A percentile compares a stretch with the other conserved stretches of the same genome.
Conservation (phyloP, 2,113 vertebrate genomes). For the Bettongia penicillata region DNA sequence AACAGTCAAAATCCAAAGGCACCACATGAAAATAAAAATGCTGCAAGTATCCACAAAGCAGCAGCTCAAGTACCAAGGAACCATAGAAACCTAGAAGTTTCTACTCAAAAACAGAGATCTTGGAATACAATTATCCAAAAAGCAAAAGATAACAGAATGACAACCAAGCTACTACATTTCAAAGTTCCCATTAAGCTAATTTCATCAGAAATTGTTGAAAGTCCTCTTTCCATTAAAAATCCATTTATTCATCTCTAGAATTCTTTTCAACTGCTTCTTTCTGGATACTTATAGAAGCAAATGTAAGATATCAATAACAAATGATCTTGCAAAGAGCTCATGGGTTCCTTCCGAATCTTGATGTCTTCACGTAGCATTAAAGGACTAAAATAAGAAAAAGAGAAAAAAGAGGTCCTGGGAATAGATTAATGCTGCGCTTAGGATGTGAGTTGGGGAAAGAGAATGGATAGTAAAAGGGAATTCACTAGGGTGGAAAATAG, state of each 20-base stretch:
- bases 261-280: neutral
- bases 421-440: neutral
- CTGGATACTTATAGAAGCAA: neutral
- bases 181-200: neutral
- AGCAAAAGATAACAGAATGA: neutral
- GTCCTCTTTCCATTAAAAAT: neutral
- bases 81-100: neutral
- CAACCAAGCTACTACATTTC: neutral
- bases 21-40: neutral
- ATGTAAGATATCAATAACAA: neutral
- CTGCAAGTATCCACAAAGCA: neutral
- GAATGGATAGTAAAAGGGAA: neutral
- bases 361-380: neutral
- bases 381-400: neutral
- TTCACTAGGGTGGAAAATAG: neutral
- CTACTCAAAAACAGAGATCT: neutral
- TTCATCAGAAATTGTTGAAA: neutral
- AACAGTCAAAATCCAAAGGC: neutral
- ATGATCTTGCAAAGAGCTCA: neutral
- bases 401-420: neutral
- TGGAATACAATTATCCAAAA: neutral
- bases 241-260: neutral
- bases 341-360: neutral
- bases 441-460: neutral
- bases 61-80: neutral